phyloP scores from a whole-genome alignment of 2,888 invertebrate species.

The Andrena fulva region DNA sequence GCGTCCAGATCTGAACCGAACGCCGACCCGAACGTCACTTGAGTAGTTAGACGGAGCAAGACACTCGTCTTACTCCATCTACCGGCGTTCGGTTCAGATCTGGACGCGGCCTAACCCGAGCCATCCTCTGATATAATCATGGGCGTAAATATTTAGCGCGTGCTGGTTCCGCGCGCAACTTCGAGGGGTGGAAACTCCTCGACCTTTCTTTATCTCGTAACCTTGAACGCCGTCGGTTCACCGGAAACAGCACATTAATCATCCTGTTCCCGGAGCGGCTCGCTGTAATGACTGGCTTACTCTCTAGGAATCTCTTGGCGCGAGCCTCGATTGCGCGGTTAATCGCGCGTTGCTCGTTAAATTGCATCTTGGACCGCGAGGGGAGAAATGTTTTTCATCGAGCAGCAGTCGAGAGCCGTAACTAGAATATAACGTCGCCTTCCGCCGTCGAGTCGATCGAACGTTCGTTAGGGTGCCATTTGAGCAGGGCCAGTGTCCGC shows the following conservation, averaged over 20 bases:
- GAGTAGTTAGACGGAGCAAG: too few species aligned
- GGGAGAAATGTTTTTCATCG: background rate
- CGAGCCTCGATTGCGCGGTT: conserved; percentile 14
- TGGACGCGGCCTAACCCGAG: too few species aligned
- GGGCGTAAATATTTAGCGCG: conserved; percentile 53
- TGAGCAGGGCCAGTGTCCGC: background rate
- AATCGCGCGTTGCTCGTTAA: conserved; percentile 4
- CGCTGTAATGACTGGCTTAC: conserved; percentile 34
- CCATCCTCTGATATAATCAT: conserved; percentile 25
- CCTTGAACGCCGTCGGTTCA: conserved; percentile 29
- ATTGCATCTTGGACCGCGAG: background rate
- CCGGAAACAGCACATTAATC: conserved; percentile 52
- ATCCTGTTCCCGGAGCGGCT: conserved; percentile 3
- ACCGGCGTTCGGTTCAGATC: too few species aligned
- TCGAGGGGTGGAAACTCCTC: conserved; percentile 3
- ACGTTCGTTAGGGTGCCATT: conserved; percentile 14
- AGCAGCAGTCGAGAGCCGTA: background rate
- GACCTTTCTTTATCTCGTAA: conserved; percentile 27
- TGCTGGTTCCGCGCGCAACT: background rate
- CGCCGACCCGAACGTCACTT: too few species aligned
- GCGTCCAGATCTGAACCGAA: too few species aligned
- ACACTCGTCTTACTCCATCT: too few species aligned
- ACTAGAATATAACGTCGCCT: conserved; percentile 31
- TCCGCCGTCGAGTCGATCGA: background rate
- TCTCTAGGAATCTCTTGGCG: conserved; percentile 15